Evolutionary conservation across 37 sponge, comb jelly and placozoan species (phyloP).

Genomic region (Lycopodina hypogea): DNA sequence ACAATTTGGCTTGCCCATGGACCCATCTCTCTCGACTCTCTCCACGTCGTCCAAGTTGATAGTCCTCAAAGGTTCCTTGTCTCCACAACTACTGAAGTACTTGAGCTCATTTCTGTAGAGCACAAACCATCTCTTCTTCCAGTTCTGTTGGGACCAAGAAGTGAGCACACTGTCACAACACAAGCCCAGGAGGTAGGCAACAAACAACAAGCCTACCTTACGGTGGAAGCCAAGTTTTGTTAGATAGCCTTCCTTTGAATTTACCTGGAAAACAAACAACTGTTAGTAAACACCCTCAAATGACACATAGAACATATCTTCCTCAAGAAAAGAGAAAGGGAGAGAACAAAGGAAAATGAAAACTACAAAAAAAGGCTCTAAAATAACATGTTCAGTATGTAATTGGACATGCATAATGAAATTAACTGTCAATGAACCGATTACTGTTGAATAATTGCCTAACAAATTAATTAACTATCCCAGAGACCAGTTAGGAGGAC

Average conservation of each 20-base stretch:
- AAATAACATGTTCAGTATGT: too few species aligned
- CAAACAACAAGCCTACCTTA: conserved; percentile 16
- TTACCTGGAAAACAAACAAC: conserved; percentile 27
- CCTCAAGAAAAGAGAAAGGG: too few species aligned
- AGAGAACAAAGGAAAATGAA: too few species aligned
- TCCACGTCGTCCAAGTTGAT: conserved; percentile 60
- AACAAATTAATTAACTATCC: too few species aligned
- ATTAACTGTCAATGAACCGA: too few species aligned
- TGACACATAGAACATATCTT: too few species aligned
- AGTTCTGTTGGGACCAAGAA: conserved; percentile 36
- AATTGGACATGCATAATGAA: too few species aligned
- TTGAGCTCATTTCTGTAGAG: conserved; percentile 60
- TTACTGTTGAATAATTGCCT: too few species aligned
- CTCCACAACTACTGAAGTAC: conserved; percentile 47
- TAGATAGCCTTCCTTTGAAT: conserved; percentile 71
- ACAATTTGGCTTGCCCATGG: conserved; percentile 37
- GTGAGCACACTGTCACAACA: neutral
- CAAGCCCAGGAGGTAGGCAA: neutral
- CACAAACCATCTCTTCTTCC: conserved; percentile 76
- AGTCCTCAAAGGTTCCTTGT: conserved; percentile 32
- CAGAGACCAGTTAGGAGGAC: too few species aligned
- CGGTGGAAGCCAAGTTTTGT: conserved; percentile 63
- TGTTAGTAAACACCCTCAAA: too few species aligned
- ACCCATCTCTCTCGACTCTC: conserved; percentile 20
- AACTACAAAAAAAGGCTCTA: too few species aligned